phyloP scores from a whole-genome alignment of 2,888 invertebrate species.

The Meiosimyza platycephala region DNA sequence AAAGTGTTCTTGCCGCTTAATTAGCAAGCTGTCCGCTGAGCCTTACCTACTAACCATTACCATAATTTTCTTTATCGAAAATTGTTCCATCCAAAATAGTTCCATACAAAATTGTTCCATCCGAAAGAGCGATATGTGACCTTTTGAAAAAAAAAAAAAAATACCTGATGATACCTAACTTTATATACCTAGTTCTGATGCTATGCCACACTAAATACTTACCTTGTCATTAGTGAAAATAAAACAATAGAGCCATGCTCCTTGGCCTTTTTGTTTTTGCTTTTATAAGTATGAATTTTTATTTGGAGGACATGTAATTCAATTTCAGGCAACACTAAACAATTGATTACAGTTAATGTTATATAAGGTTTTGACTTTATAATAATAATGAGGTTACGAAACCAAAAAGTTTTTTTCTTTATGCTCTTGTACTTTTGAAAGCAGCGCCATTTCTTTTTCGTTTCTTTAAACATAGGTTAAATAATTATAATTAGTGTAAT shows the following conservation, averaged over 20 bases:
- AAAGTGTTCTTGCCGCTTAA: no score
- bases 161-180: no score
- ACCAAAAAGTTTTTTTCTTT: neutral
- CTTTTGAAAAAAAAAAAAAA: no score
- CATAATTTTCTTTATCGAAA: no score
- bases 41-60: no score
- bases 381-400: constrained; percentile 14
- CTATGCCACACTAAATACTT: no score
- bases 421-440: constrained; percentile 9
- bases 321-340: constrained; percentile 29
- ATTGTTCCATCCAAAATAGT: no score
- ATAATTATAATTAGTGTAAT: no score
- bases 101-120: no score
- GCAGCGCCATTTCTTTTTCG: neutral
- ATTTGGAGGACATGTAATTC: constrained; percentile 31
- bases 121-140: no score
- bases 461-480: neutral
- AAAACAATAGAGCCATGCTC: neutral
- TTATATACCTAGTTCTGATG: no score
- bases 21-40: no score
- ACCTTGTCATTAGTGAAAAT: neutral
- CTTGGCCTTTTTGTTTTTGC: constrained; percentile 10
- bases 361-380: neutral
- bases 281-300: constrained; percentile 23
- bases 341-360: constrained; percentile 25